phyloP scores from a whole-genome alignment of 1,140 invertebrate species.

The Rhizoglyphus robini region DNA sequence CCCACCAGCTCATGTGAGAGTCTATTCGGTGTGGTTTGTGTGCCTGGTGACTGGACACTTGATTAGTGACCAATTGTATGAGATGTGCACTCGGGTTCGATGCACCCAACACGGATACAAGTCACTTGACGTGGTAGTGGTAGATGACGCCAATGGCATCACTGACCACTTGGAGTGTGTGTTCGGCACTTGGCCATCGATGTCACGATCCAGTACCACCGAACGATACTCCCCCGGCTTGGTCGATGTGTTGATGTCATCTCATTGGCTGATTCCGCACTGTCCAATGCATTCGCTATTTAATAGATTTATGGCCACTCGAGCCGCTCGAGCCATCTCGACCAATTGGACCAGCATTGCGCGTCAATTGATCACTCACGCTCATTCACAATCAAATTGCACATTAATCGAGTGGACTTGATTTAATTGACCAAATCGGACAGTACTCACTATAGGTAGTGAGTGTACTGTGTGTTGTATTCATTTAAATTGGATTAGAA shows the following conservation, averaged over 20 bases:
- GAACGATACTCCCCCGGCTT: too few species aligned
- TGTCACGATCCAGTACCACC: slow-evolving; percentile 1
- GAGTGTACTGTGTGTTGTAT: too few species aligned
- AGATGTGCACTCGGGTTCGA: not conserved
- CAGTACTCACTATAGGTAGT: not conserved
- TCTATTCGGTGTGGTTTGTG: too few species aligned
- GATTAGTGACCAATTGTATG: slow-evolving; percentile 15
- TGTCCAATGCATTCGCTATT: too few species aligned
- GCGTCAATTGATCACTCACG: not conserved
- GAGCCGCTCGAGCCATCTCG: too few species aligned
- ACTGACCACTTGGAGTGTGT: not conserved
- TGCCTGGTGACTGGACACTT: too few species aligned
- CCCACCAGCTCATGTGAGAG: not conserved
- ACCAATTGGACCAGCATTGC: too few species aligned
- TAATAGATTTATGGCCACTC: too few species aligned
- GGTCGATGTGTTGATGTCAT: too few species aligned
- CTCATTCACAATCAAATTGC: slow-evolving; percentile 10
- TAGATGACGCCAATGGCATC: not conserved
- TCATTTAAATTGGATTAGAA: slow-evolving; percentile 14
- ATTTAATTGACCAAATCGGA: not conserved
- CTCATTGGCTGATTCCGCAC: not conserved
- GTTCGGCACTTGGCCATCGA: not conserved
- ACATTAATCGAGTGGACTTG: not conserved
- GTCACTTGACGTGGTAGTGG: not conserved
- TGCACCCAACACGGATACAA: slow-evolving; percentile 9